These are phyloP conservation scores for Platycheirus albimanus DNA, from an alignment of 2,888 invertebrate species.

Conservation along the genomic window DNA sequence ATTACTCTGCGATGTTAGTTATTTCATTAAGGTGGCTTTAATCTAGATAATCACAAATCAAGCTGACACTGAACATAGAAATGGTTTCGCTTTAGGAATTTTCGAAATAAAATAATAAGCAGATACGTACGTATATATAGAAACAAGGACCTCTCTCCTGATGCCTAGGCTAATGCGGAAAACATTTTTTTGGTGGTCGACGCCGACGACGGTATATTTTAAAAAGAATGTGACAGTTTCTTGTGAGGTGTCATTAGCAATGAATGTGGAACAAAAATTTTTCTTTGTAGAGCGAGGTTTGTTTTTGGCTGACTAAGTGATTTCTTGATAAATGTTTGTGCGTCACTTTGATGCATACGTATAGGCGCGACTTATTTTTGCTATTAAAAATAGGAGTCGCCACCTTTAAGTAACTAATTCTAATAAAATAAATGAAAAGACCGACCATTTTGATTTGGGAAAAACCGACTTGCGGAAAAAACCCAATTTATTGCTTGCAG, in stretches of 20 bases:
- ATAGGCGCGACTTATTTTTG: no score
- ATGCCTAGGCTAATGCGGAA: no score
- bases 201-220: neutral
- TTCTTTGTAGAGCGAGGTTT: no score
- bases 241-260: neutral
- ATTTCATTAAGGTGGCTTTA: conserved; percentile 52
- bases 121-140: no score
- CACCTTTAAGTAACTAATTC: no score
- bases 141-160: no score
- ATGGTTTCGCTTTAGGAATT: conserved; percentile 65
- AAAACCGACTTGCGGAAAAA: no score
- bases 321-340: neutral
- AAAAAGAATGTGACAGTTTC: neutral
- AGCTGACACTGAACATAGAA: conserved; percentile 71
- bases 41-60: conserved; percentile 73
- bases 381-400: no score
- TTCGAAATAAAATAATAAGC: conserved; percentile 22
- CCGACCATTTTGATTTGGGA: no score
- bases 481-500: no score
- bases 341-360: no score
- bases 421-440: no score
- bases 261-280: neutral
- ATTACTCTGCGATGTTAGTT: conserved; percentile 47
- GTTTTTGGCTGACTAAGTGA: neutral
- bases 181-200: conserved; percentile 12